These are phyloP conservation scores for Acanthosepion esculentum DNA, from an alignment of 2,888 invertebrate genomes.

Conservation along the genomic window DNA sequence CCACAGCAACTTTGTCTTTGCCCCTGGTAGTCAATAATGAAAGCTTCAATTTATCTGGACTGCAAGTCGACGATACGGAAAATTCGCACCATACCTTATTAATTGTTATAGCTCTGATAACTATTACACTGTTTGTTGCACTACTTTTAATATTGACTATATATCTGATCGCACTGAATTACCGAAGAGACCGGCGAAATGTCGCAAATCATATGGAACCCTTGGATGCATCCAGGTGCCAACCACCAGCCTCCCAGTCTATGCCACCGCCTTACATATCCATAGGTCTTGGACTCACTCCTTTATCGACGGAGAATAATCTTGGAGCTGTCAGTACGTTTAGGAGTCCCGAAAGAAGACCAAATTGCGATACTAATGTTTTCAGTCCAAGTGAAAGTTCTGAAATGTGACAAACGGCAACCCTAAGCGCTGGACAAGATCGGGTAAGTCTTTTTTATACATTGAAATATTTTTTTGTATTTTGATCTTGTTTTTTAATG, in stretches of 20 bases:
- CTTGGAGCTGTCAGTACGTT: slow-evolving; percentile 34
- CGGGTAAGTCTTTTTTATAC: background rate
- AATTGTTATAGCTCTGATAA: background rate
- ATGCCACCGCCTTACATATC: background rate
- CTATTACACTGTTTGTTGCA: background rate
- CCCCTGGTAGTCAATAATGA: slow-evolving; percentile 55
- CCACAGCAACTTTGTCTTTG: slow-evolving; percentile 57
- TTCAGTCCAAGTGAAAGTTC: background rate
- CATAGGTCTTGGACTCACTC: background rate
- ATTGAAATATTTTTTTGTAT: background rate
- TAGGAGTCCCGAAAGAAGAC: background rate
- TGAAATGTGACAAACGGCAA: slow-evolving; percentile 24
- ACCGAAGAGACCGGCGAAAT: slow-evolving; percentile 7
- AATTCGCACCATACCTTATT: background rate
- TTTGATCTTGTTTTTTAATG: too few species aligned
- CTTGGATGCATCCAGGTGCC: background rate
- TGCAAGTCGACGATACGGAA: background rate
- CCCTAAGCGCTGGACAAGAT: background rate
- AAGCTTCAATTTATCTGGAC: slow-evolving; percentile 43
- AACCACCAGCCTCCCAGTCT: background rate
- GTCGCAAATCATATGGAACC: background rate
- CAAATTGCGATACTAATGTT: background rate
- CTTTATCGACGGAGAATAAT: slow-evolving; percentile 34
- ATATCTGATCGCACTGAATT: background rate
- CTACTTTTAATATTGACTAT: background rate